A percentile compares a stretch with the other conserved stretches of the same genome.
phyloP scores from a whole-genome alignment of 2,888 invertebrate species.

The Xanthorhoe designata region DNA sequence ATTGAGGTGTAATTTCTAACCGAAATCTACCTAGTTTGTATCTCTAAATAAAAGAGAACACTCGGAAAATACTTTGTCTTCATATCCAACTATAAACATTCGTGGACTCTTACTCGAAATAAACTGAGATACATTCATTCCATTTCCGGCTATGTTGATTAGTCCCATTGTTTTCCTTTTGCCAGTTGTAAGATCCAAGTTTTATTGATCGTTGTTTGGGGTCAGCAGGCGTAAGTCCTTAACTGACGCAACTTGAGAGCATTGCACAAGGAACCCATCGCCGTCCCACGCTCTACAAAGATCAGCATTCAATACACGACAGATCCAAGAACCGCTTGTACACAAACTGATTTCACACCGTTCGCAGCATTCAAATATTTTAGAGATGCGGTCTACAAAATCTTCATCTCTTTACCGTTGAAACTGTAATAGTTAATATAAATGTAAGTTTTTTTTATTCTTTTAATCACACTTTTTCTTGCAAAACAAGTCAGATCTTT shows the following conservation, averaged over 20 bases:
- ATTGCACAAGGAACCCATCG: slow-evolving; percentile 37
- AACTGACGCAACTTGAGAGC: slow-evolving; percentile 32
- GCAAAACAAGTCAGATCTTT: background rate
- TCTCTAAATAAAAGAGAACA: too few species aligned
- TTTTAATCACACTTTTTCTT: background rate
- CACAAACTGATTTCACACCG: background rate
- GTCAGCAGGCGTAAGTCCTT: slow-evolving; percentile 30
- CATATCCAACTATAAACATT: background rate
- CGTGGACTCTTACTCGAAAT: background rate
- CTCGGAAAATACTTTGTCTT: background rate
- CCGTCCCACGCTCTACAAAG: slow-evolving; percentile 35
- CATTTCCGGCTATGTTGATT: background rate
- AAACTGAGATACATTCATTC: background rate
- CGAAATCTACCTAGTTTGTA: background rate
- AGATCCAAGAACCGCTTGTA: slow-evolving; percentile 12
- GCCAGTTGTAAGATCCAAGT: slow-evolving; percentile 2
- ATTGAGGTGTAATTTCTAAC: background rate
- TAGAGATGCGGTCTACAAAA: background rate
- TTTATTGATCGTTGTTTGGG: slow-evolving; percentile 25
- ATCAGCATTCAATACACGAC: slow-evolving; percentile 28
- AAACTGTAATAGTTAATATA: too few species aligned
- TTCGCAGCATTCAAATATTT: background rate
- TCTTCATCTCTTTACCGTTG: too few species aligned
- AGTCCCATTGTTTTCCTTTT: slow-evolving; percentile 12
- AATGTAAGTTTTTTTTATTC: too few species aligned